A percentile compares a stretch with the other conserved stretches of the same genome.
These are phyloP conservation scores for Linurgus olivaceus DNA, from an alignment of 2,797 vertebrate genomes.

Conservation along the genomic window DNA sequence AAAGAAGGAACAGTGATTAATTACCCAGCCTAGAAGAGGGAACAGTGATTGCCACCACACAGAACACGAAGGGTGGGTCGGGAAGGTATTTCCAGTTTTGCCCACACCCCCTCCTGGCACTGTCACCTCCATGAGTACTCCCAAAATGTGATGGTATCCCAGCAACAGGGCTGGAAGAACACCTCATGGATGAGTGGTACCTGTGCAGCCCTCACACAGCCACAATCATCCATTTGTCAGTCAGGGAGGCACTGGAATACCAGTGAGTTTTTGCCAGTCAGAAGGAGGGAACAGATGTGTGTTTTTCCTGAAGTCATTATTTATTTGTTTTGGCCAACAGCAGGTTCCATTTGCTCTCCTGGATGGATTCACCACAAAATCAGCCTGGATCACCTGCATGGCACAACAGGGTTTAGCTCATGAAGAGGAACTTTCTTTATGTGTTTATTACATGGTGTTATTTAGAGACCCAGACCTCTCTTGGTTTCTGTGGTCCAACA, in stretches of 20 bases:
- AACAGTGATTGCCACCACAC: background rate
- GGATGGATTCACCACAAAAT: background rate
- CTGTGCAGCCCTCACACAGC: background rate
- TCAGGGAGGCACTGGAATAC: background rate
- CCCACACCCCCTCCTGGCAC: background rate
- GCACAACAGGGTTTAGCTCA: background rate
- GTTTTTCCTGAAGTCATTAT: background rate
- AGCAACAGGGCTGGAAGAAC: background rate
- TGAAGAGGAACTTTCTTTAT: background rate
- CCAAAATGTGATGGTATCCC: background rate
- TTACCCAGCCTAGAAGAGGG: too few species aligned
- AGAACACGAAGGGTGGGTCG: background rate
- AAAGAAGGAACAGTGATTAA: too few species aligned
- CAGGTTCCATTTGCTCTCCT: background rate
- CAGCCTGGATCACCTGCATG: background rate
- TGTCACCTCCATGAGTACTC: background rate
- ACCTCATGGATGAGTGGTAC: background rate
- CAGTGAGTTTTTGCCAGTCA: background rate
- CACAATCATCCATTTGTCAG: background rate
- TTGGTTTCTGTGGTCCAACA: background rate
- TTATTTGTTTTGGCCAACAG: background rate
- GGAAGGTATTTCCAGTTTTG: constrained; percentile 8
- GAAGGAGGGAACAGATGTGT: background rate
- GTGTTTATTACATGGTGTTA: background rate
- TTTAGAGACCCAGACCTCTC: background rate